Conservation (phyloP, 2,113 vertebrate genomes). For the Vicugna pacos region DNA sequence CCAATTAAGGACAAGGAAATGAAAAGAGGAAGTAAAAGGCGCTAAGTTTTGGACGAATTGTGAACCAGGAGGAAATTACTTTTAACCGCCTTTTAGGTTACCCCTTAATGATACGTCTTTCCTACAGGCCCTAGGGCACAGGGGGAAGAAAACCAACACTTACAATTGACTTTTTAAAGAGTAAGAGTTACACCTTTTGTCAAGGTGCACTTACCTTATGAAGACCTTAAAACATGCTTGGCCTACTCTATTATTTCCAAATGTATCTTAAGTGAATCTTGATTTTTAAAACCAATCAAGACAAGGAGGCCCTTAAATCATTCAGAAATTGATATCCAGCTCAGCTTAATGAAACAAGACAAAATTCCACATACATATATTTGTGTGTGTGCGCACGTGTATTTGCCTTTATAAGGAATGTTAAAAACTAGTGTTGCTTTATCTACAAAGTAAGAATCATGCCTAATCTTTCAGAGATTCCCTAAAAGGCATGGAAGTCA, state of each 20-base stretch:
- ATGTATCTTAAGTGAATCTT: conserved; percentile 24
- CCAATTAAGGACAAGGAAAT: conserved; percentile 27
- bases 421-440: neutral
- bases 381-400: neutral
- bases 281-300: conserved; percentile 55
- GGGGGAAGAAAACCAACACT: neutral
- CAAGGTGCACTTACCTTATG: neutral
- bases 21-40: conserved; percentile 33
- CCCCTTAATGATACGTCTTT: neutral
- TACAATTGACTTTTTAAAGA: neutral
- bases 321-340: neutral
- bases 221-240: conserved; percentile 25
- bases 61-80: neutral
- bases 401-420: conserved; percentile 16
- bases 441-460: neutral
- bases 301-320: neutral
- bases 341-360: neutral
- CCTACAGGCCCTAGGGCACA: neutral
- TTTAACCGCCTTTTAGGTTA: conserved; percentile 30
- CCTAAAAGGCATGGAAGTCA: neutral
- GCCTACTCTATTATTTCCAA: conserved; percentile 4
- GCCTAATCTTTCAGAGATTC: neutral
- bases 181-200: neutral
- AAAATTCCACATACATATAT: neutral
- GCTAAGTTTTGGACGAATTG: neutral